These are phyloP conservation scores for Trachelus iudaicus DNA, from an alignment of 2,888 invertebrate genomes.

Conservation along the genomic window DNA sequence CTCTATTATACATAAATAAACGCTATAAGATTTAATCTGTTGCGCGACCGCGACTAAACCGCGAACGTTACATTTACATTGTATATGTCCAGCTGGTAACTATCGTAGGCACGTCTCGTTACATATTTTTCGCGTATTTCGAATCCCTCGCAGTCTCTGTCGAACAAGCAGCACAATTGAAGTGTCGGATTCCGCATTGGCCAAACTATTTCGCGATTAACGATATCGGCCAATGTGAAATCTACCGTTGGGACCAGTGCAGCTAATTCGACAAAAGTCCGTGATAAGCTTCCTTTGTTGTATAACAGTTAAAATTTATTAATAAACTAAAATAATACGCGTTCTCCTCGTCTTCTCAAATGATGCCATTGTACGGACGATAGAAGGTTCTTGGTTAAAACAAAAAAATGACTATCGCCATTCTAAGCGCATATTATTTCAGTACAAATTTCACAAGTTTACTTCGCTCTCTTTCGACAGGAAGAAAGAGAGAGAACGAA, in stretches of 20 bases:
- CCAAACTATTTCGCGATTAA: neutral
- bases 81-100: slow-evolving; percentile 41
- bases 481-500: neutral
- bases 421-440: neutral
- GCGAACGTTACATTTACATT: slow-evolving; percentile 35
- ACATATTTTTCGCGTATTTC: slow-evolving; percentile 9
- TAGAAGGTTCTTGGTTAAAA: neutral
- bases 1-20: slow-evolving; percentile 42
- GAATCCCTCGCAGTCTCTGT: neutral
- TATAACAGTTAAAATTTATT: neutral
- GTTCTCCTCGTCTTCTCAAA: neutral
- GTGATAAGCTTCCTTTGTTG: neutral
- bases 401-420: neutral
- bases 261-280: neutral
- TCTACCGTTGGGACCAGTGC: neutral
- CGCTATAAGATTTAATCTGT: slow-evolving; percentile 34
- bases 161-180: neutral
- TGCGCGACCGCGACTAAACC: slow-evolving; percentile 20
- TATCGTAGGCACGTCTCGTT: slow-evolving; percentile 45
- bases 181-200: neutral
- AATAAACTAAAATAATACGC: neutral
- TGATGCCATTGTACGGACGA: neutral
- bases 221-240: neutral
- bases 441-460: neutral
- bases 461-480: neutral